Evolutionary conservation across 2,888 invertebrate genomes (phyloP), one percentile per base, ranked within the genome.

Genomic region (Microplitis manilae): DNA sequence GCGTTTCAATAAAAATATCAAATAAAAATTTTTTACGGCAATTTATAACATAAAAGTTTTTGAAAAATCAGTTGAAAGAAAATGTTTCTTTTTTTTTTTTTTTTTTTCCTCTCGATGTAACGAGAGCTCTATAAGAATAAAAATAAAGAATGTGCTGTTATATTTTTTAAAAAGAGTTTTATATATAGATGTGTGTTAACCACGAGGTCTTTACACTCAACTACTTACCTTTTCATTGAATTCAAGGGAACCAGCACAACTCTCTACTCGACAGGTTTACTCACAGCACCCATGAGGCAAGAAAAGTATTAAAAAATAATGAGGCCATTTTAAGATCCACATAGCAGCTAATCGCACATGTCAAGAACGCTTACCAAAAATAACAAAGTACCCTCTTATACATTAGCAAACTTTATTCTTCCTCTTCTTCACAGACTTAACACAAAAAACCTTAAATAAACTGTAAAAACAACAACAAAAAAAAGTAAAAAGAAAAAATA

Each of bases 311-410:
- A 9, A 70, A 75, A 75, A 69, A 75, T 70, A 64, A 75, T 75
- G 69, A 75, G 75, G 38, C 70, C 75, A 64, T 75, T 68, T 39
- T 68, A 69, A 68, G 70, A 75, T 64, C 50, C 41, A 40, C n/a
- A 50, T 62, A 15, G 61, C 38, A 71, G 69, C 62, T 68, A 67
- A 67, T 67, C 73, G 73, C 38, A 67, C 59, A 50, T 59, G 73
- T 65, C 73, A 69, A 69, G 69, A 69, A 30, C 59, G 60, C 61
- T 61, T 30, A 7, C 62, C 39, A 15, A 71, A 71, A 71, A 71
- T 62, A 71, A 62, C 39, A 13, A 30, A 59, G 39, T 30, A 61
- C n/a, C 8, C 39, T 7, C 30, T 71, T 17, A 38, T 71, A 61
- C 71, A 71, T 71, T 62, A 39, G 39, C 39, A 8, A 38, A 71